Evolutionary conservation across 92 coral and sea anemone species (phyloP).

Genomic region (Bergia sp.): DNA sequence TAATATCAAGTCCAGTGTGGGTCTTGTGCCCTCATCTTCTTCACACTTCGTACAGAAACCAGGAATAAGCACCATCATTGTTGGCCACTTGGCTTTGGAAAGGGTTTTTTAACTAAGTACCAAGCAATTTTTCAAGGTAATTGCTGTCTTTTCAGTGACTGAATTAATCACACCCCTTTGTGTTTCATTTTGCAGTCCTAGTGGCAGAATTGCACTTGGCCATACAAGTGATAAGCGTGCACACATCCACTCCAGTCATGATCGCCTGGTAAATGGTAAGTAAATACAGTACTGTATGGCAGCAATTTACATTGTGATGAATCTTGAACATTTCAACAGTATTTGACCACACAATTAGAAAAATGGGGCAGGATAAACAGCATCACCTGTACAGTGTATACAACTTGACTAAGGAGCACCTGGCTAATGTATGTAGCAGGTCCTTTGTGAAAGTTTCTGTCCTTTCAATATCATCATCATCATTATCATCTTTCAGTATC

Average conservation of each 20-base stretch:
- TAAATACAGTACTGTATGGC: background rate
- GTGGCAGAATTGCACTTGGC: background rate
- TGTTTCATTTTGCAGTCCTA: conserved; percentile 10
- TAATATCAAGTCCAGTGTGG: too few relatives aligned
- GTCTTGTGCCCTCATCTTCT: too few relatives aligned
- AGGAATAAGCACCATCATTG: background rate
- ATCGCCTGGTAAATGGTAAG: conserved; percentile 4
- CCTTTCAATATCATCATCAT: background rate
- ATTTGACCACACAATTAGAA: background rate
- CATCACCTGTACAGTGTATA: too few relatives aligned
- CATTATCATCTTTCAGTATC: background rate
- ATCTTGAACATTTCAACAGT: background rate
- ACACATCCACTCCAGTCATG: conserved; percentile 1
- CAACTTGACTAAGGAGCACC: too few relatives aligned
- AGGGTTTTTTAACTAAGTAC: background rate
- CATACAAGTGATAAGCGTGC: background rate
- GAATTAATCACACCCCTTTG: background rate
- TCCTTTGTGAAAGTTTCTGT: background rate
- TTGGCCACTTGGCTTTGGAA: background rate
- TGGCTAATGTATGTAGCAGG: too few relatives aligned
- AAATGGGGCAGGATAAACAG: background rate
- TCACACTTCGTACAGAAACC: background rate
- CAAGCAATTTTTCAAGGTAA: background rate
- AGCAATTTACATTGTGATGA: background rate
- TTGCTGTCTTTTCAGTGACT: background rate